Base-by-base conservation (phyloP, 35 echinoderm and acorn worm genomes). In the Amphiura filiformis region DNA sequence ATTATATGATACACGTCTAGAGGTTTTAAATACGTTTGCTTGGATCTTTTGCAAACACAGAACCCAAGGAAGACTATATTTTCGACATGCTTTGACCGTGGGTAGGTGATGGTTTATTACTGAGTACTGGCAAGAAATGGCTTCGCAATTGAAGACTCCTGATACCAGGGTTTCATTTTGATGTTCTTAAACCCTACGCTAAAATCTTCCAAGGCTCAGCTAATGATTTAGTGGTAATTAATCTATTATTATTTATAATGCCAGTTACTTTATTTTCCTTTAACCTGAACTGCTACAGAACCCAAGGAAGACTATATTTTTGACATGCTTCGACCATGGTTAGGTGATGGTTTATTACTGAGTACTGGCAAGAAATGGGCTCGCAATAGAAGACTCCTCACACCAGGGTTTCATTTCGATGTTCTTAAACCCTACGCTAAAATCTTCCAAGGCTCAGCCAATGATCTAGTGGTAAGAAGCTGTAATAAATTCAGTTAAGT, bases 381-480 rank as follows among this genome's bases (percentile, higher is more conserved):
- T 65, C 83, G 83, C 0, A 85, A 85, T 65, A 57, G 83, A 85
- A 42, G 83, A 1, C 49, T 85, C 20, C 34, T 85, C 20, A 85
- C 83, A 7, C 83, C 83, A 7, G 83, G 47, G 18, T 85, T 85
- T 85, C 83, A 85, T 65, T 85, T 85, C 36, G 83, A 85, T 33
- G 65, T 85, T 20, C 56, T 85, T 20, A 56, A 64, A 33, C 83
- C 83, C 3, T 85, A 85, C 36, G 56, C 65, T 61, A 33, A 31
- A 13, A 35, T 85, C 13, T 85, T 61, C 32, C 28, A 61, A 34
- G 56, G 65, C 2, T 85, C 42, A 31, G 32, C 31, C 13, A 1
- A 12, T 4, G 65, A 23, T 15, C 42, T 85, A n/a, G 33, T 85
- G 47, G 83, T 52, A n/a, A n/a, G n/a, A n/a, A n/a, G n/a, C n/a